A percentile compares a stretch with the other conserved stretches of the same genome.
Evolutionary conservation across 2,888 invertebrate species (phyloP).

Genomic region (Cataglyphis cursor): DNA sequence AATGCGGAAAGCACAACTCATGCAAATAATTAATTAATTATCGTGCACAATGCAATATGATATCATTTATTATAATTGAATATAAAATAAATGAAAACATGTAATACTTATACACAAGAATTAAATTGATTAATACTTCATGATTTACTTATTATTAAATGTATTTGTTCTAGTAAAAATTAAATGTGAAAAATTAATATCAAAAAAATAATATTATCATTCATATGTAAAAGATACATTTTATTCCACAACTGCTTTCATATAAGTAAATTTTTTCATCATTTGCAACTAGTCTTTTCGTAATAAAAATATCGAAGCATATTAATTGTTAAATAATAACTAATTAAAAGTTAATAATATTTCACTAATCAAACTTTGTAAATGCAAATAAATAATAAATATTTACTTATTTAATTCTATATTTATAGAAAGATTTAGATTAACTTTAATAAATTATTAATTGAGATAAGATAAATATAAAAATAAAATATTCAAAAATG

Average conservation of each 20-base stretch:
- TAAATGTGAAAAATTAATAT: constrained; percentile 33
- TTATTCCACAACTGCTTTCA: not conserved
- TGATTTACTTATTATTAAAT: not conserved
- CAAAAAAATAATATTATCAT: not conserved
- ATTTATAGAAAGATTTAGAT: not conserved
- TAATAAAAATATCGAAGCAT: not conserved
- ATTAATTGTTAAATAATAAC: not conserved
- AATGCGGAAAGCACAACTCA: constrained; percentile 8
- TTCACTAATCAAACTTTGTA: not conserved
- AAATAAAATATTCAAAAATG: not conserved
- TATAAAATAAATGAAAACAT: constrained; percentile 46
- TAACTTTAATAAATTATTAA: not conserved
- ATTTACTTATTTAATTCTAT: constrained; percentile 1
- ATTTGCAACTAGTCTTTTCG: not conserved
- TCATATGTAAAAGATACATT: not conserved
- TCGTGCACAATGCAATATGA: constrained; percentile 14
- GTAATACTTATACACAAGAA: constrained; percentile 40
- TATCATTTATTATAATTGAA: constrained; percentile 45
- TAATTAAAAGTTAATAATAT: not conserved
- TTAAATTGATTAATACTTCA: constrained; percentile 51
- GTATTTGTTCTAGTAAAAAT: constrained; percentile 9
- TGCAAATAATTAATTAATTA: constrained; percentile 53
- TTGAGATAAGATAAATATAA: not conserved
- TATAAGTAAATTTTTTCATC: not conserved
- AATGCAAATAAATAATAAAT: constrained; percentile 1